Percentiles rank a stretch among this genome's conserved stretches.
Evolutionary conservation across 2,888 invertebrate species (phyloP).

Genomic region (Lepidocyrtoides sp.): DNA sequence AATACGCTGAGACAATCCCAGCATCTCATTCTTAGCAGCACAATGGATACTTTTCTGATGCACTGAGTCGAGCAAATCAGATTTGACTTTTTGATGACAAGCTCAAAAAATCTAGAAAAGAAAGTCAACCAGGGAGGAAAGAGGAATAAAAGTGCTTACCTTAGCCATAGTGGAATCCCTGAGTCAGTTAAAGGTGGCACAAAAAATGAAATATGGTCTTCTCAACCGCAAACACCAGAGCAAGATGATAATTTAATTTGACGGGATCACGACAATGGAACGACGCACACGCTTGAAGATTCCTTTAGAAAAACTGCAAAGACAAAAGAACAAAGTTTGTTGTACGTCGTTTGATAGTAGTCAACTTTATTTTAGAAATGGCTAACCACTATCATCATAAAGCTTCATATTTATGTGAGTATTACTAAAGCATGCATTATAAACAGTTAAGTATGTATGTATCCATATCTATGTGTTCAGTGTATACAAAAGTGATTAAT

Average conservation of each 20-base stretch:
- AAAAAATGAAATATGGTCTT: conserved; percentile 78
- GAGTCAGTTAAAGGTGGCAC: conserved; percentile 83
- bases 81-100: conserved; percentile 51
- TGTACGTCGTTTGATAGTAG: background rate
- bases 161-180: conserved; percentile 84
- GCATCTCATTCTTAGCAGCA: background rate
- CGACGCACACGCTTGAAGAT: conserved; percentile 58
- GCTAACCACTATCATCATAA: background rate
- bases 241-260: conserved; percentile 60
- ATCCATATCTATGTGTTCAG: no score
- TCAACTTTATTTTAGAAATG: background rate
- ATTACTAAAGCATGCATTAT: background rate
- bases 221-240: conserved; percentile 49
- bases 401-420: no score
- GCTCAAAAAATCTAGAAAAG: conserved; percentile 4
- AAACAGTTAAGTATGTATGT: no score
- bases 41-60: conserved; percentile 50
- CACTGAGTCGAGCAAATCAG: conserved; percentile 17
- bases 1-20: background rate
- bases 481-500: background rate
- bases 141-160: conserved; percentile 52
- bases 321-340: conserved; percentile 56
- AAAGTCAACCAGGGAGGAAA: background rate
- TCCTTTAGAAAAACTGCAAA: conserved; percentile 66
- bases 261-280: conserved; percentile 47